phyloP scores from a whole-genome alignment of 2,888 invertebrate genomes.

The Galeopsomyia nigrocyanea region DNA sequence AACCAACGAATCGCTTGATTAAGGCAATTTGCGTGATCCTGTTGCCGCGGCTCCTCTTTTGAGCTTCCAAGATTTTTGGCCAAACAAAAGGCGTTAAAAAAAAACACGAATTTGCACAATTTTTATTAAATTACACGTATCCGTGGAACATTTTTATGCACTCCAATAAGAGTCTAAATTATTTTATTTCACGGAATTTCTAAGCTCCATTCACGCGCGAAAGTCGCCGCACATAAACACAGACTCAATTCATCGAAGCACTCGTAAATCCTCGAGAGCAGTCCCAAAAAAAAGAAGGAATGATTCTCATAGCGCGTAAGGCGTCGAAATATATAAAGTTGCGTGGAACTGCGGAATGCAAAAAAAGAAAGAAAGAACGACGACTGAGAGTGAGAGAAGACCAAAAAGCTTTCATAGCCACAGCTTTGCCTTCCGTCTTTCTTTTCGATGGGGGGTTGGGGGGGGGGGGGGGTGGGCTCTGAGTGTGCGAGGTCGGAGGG shows the following conservation, averaged over 20 bases:
- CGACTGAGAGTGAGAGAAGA: no score
- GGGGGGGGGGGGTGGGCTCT: no score
- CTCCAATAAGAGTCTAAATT: background rate
- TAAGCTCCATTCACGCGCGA: background rate
- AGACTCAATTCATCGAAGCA: background rate
- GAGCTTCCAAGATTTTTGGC: constrained; percentile 25
- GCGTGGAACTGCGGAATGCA: background rate
- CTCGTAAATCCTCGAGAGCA: background rate
- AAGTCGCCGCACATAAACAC: background rate
- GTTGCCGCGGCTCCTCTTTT: background rate
- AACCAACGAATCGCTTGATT: constrained; percentile 24
- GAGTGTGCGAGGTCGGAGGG: constrained; percentile 15
- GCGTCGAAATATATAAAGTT: no score
- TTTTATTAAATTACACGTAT: constrained; percentile 17
- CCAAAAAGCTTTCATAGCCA: no score
- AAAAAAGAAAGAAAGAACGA: constrained; percentile 3
- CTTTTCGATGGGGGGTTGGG: background rate
- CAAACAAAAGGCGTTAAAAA: constrained; percentile 6
- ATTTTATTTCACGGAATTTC: background rate
- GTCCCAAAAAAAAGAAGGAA: background rate
- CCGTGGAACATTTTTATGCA: background rate
- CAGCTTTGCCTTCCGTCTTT: constrained; percentile 17
- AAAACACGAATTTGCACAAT: constrained; percentile 8
- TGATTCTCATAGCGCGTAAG: background rate
- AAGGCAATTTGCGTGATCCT: background rate